Percentiles rank a stretch among this genome's conserved stretches.
These are phyloP conservation scores for Cyrtodaria siliqua DNA, from an alignment of 2,888 invertebrate species.

Conservation along the genomic window DNA sequence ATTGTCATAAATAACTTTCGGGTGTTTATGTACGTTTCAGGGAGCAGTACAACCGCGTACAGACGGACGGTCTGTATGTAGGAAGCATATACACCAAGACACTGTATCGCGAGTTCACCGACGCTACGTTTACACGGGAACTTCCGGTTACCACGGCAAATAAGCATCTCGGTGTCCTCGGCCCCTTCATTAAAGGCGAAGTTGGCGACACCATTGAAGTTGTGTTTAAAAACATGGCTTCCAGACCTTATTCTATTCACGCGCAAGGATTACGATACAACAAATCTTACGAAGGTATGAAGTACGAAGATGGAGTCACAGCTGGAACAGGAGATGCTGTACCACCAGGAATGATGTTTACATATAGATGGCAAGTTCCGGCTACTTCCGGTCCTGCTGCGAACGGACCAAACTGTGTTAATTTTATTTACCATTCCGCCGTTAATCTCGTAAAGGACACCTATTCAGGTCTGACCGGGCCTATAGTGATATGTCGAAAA, in stretches of 20 bases:
- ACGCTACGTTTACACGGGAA: slow-evolving; percentile 63
- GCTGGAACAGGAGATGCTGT: slow-evolving; percentile 39
- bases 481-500: slow-evolving; percentile 68
- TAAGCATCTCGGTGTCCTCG: slow-evolving; percentile 69
- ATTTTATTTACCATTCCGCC: slow-evolving; percentile 75
- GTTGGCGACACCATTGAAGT: slow-evolving; percentile 78
- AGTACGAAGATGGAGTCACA: slow-evolving; percentile 32
- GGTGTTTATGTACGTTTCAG: too few relatives aligned
- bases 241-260: slow-evolving; percentile 62
- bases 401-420: slow-evolving; percentile 73
- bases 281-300: slow-evolving; percentile 67
- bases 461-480: slow-evolving; percentile 71
- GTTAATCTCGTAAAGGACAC: slow-evolving; percentile 70
- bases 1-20: too few relatives aligned
- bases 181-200: slow-evolving; percentile 78
- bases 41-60: slow-evolving; percentile 57
- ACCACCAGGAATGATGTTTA: slow-evolving; percentile 48
- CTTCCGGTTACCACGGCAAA: slow-evolving; percentile 36
- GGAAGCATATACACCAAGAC: slow-evolving; percentile 73
- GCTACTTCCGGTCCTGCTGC: slow-evolving; percentile 67
- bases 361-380: slow-evolving; percentile 70
- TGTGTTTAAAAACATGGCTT: slow-evolving; percentile 67
- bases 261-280: slow-evolving; percentile 58
- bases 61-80: slow-evolving; percentile 60
- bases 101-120: slow-evolving; percentile 70